Evolutionary conservation across 2,113 vertebrate genomes (phyloP).

Genomic region (Ageneiosus marmoratus): DNA sequence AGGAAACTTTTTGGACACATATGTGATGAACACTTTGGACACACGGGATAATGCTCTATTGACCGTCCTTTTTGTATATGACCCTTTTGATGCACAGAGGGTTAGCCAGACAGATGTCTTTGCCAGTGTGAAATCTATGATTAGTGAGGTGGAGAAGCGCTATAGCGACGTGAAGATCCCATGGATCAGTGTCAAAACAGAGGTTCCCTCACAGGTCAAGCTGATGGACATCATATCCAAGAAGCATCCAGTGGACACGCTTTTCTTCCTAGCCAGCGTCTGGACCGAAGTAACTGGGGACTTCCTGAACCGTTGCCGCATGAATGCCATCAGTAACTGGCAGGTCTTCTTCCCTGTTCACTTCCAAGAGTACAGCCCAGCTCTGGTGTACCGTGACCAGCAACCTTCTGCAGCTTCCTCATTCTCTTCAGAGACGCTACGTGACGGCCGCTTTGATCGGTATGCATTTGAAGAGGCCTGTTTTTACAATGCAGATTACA

Average conservation of each 20-base stretch:
- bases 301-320: conserved; percentile 92
- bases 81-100: conserved; percentile 84
- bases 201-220: conserved; percentile 90
- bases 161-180: conserved; percentile 87
- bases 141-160: conserved; percentile 86
- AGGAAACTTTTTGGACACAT: conserved; percentile 87
- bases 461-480: conserved; percentile 90
- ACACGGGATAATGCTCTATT: conserved; percentile 86
- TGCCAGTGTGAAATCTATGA: conserved; percentile 84
- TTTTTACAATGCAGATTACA: conserved; percentile 96
- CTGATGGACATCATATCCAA: conserved; percentile 98
- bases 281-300: conserved; percentile 90
- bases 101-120: conserved; percentile 87
- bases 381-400: conserved; percentile 78
- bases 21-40: conserved; percentile 86
- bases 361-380: conserved; percentile 92
- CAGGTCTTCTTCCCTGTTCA: conserved; percentile 96
- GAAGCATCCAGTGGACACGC: conserved; percentile 93
- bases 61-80: conserved; percentile 89
- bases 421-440: conserved; percentile 71
- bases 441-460: conserved; percentile 88
- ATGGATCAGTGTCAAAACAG: conserved; percentile 91
- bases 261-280: conserved; percentile 88
- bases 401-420: conserved; percentile 73
- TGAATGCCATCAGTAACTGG: conserved; percentile 96